These are phyloP conservation scores for Styela plicata DNA, from an alignment of 23 tunicate genomes.

Conservation along the genomic window DNA sequence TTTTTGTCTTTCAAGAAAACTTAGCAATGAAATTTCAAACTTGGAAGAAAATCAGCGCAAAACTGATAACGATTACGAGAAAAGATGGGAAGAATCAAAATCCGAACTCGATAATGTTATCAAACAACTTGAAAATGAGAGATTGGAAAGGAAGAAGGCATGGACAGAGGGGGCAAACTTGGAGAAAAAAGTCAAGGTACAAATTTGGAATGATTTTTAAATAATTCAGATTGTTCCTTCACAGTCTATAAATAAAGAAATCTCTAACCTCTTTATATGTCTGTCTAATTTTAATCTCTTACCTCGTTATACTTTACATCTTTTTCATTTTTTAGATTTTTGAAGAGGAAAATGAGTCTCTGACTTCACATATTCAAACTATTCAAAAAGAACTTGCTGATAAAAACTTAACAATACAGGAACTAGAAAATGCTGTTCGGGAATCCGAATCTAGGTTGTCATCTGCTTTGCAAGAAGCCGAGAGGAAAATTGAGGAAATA, in stretches of 20 bases:
- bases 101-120: constrained; percentile 43
- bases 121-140: constrained; percentile 59
- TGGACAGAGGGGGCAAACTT: constrained; percentile 40
- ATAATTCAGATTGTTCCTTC: too few species aligned
- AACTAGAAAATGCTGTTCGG: background rate
- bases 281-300: too few species aligned
- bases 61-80: constrained; percentile 39
- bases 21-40: constrained; percentile 15
- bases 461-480: background rate
- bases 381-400: background rate
- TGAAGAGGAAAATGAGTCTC: background rate
- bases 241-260: too few species aligned
- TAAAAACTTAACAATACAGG: background rate
- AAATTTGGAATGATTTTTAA: too few species aligned
- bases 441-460: background rate
- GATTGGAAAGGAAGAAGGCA: constrained; percentile 45
- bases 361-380: background rate
- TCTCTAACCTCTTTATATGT: too few species aligned
- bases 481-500: background rate
- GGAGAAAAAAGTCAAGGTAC: constrained; percentile 29
- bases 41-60: constrained; percentile 31
- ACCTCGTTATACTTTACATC: too few species aligned
- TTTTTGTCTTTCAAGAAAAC: constrained; percentile 34
- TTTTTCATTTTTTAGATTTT: background rate
- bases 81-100: constrained; percentile 42